A percentile compares a stretch with the other conserved stretches of the same genome.
Conservation (phyloP, 2,113 vertebrate species). For the Canis aureus region DNA sequence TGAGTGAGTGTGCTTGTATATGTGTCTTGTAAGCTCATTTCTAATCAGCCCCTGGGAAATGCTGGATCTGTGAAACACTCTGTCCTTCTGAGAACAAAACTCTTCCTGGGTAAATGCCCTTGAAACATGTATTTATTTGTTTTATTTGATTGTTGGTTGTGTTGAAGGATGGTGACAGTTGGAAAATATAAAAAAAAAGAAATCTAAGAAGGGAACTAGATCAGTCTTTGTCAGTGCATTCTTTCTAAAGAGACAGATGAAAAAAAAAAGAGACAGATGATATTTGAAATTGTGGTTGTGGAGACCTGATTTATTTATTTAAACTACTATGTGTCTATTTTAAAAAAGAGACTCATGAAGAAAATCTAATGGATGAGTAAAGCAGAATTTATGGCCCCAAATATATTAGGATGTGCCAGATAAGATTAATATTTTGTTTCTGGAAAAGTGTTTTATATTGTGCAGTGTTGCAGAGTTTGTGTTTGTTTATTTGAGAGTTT, state of each 20-base stretch:
- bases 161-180: neutral
- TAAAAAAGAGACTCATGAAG: neutral
- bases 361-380: conserved; percentile 5
- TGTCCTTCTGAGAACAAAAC: conserved; percentile 24
- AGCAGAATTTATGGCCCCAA: neutral
- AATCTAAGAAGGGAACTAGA: neutral
- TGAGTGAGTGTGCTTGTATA: neutral
- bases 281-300: neutral
- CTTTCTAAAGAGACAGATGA: conserved; percentile 22
- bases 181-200: neutral
- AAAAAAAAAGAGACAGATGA: neutral
- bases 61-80: neutral
- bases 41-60: neutral
- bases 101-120: neutral
- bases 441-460: neutral
- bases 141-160: neutral
- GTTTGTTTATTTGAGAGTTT: conserved; percentile 33
- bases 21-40: neutral
- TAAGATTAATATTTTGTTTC: conserved; percentile 41
- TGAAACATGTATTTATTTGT: neutral
- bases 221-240: neutral
- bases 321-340: neutral
- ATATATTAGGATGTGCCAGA: neutral
- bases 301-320: conserved; percentile 12
- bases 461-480: neutral